Conservation (phyloP, 2,888 invertebrate genomes). For the Lutraria lutraria region DNA sequence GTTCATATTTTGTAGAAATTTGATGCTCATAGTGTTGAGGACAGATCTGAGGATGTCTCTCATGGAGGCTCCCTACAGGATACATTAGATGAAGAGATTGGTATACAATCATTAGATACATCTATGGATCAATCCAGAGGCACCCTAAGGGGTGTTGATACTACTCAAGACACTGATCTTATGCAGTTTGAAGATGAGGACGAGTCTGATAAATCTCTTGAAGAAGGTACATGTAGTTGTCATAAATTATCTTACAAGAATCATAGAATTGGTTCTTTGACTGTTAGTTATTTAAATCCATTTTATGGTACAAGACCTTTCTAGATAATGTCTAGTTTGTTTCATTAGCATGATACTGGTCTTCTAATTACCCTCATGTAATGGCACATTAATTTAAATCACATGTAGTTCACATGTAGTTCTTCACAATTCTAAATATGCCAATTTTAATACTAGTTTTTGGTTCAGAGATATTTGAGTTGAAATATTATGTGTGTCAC, state of each 20-base stretch:
- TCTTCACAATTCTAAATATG: too few species aligned
- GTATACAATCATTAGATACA: constrained; percentile 60
- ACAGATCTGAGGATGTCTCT: constrained; percentile 9
- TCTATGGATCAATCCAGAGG: constrained; percentile 66
- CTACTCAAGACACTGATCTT: constrained; percentile 63
- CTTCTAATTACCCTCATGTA: too few species aligned
- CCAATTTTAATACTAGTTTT: too few species aligned
- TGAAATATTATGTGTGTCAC: too few species aligned
- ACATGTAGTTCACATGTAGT: too few species aligned
- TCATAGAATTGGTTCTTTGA: background rate
- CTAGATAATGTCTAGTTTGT: too few species aligned
- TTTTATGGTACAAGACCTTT: too few species aligned
- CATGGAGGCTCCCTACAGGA: constrained; percentile 42
- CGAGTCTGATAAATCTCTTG: constrained; percentile 69
- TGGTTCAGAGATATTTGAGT: too few species aligned
- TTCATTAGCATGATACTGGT: too few species aligned
- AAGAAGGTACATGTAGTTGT: constrained; percentile 62
- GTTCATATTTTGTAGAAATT: constrained; percentile 31
- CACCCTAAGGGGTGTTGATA: constrained; percentile 65
- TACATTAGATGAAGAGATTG: constrained; percentile 63
- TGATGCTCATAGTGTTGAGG: constrained; percentile 40
- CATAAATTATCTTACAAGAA: constrained; percentile 8
- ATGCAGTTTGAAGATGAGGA: constrained; percentile 64
- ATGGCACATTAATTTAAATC: too few species aligned
- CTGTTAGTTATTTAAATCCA: too few species aligned